Percentiles rank a stretch among this genome's conserved stretches.
These are phyloP conservation scores for Amphilophus citrinellus DNA, from an alignment of 2,113 vertebrate species.

Conservation along the genomic window DNA sequence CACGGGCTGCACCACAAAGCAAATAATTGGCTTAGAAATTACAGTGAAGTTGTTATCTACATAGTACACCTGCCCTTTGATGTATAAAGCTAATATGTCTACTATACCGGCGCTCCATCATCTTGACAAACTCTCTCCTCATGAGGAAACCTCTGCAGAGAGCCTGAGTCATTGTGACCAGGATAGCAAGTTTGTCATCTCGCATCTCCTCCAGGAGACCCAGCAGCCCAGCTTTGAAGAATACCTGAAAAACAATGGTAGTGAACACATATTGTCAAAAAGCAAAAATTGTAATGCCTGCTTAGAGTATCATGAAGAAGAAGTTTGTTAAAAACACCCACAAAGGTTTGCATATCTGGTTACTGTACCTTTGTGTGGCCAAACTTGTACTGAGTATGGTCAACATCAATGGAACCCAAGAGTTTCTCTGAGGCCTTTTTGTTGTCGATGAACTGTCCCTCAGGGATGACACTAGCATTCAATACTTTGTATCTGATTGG, in stretches of 20 bases:
- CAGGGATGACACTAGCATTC: slow-evolving; percentile 87
- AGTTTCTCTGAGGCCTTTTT: slow-evolving; percentile 91
- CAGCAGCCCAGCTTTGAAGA: slow-evolving; percentile 95
- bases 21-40: no score
- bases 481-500: slow-evolving; percentile 79
- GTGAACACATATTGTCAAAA: background rate
- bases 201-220: slow-evolving; percentile 95
- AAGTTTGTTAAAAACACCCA: slow-evolving; percentile 76
- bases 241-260: slow-evolving; percentile 81
- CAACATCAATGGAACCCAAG: slow-evolving; percentile 87
- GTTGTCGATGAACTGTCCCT: slow-evolving; percentile 90
- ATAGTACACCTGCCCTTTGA: background rate
- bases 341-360: background rate
- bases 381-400: slow-evolving; percentile 90
- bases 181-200: slow-evolving; percentile 89
- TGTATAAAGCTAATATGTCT: background rate
- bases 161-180: slow-evolving; percentile 83
- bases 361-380: slow-evolving; percentile 88
- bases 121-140: slow-evolving; percentile 82
- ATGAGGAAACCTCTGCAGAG: slow-evolving; percentile 77
- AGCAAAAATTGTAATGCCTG: background rate
- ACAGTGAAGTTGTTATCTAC: no score
- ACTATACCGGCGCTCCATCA: slow-evolving; percentile 76
- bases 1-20: no score
- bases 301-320: background rate